Evolutionary conservation across 2,888 invertebrate species (phyloP).

Genomic region (Lasioglossum lativentre): DNA sequence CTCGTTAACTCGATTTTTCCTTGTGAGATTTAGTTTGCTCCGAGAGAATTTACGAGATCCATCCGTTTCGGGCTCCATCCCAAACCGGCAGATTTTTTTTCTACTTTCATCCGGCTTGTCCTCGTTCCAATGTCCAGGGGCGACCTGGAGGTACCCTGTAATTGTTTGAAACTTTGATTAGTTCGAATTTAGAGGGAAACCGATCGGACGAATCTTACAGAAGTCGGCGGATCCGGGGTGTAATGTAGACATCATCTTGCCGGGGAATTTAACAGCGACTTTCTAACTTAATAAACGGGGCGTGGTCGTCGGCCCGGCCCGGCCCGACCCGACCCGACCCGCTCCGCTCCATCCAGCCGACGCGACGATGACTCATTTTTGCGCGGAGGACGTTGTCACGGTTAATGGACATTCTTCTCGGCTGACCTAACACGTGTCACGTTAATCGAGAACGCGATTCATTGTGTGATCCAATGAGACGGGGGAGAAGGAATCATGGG

Average conservation of each 20-base stretch:
- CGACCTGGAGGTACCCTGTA: slow-evolving; percentile 11
- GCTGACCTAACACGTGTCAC: slow-evolving; percentile 43
- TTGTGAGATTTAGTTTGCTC: neutral
- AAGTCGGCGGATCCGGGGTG: slow-evolving; percentile 35
- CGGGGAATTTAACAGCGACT: slow-evolving; percentile 18
- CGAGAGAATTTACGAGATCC: neutral
- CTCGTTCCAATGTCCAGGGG: neutral
- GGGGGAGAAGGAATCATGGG: slow-evolving; percentile 1
- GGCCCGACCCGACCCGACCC: neutral
- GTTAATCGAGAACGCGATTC: slow-evolving; percentile 26
- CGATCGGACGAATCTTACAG: slow-evolving; percentile 20
- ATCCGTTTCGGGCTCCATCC: neutral
- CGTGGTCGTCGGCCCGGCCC: neutral
- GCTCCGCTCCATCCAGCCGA: neutral
- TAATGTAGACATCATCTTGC: slow-evolving; percentile 8
- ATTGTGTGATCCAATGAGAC: slow-evolving; percentile 18
- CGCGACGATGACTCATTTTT: slow-evolving; percentile 50
- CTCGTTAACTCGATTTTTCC: slow-evolving; percentile 10
- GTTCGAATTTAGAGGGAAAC: slow-evolving; percentile 15
- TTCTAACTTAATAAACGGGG: slow-evolving; percentile 42
- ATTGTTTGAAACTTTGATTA: slow-evolving; percentile 46
- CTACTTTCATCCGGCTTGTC: neutral
- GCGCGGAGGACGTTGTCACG: slow-evolving; percentile 34
- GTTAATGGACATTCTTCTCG: slow-evolving; percentile 45
- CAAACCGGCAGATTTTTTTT: neutral